These are phyloP conservation scores for Drosophila bocqueti DNA, from an alignment of 1,140 invertebrate genomes.

Conservation along the genomic window DNA sequence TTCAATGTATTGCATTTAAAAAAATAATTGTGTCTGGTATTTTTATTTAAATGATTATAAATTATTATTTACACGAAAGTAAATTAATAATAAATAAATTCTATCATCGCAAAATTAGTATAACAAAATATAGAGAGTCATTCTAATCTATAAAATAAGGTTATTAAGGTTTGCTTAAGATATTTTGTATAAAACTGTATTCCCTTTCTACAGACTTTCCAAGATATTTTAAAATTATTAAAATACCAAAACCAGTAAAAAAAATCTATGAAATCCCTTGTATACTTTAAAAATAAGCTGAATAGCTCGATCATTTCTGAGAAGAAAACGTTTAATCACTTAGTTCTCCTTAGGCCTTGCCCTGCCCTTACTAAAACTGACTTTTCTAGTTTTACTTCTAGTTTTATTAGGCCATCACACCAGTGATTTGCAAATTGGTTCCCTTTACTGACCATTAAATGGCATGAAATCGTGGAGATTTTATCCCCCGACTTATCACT, in stretches of 20 bases:
- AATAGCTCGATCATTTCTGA: neutral
- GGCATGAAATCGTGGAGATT: neutral
- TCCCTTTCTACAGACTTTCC: neutral
- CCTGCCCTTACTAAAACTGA: neutral
- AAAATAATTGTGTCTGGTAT: neutral
- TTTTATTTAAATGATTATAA: neutral
- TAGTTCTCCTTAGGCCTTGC: neutral
- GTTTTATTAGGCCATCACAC: constrained; percentile 1
- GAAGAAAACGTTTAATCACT: too few relatives aligned
- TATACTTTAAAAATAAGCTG: neutral
- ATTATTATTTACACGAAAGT: neutral
- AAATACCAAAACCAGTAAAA: neutral
- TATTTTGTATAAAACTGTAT: neutral
- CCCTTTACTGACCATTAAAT: constrained; percentile 28
- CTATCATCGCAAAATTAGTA: neutral
- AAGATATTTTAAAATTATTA: neutral
- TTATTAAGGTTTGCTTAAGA: too few relatives aligned
- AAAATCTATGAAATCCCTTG: neutral
- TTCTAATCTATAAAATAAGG: too few relatives aligned
- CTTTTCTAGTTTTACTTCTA: constrained; percentile 1
- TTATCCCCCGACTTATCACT: neutral
- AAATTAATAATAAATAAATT: neutral
- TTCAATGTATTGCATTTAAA: too few relatives aligned
- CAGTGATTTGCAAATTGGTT: constrained; percentile 26
- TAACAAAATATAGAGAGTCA: neutral